Evolutionary conservation across 30 jellyfish, hydroid and myxozoan genomes (phyloP), one percentile per base, ranked within the genome.

Genomic region (Turritopsis rubra): DNA sequence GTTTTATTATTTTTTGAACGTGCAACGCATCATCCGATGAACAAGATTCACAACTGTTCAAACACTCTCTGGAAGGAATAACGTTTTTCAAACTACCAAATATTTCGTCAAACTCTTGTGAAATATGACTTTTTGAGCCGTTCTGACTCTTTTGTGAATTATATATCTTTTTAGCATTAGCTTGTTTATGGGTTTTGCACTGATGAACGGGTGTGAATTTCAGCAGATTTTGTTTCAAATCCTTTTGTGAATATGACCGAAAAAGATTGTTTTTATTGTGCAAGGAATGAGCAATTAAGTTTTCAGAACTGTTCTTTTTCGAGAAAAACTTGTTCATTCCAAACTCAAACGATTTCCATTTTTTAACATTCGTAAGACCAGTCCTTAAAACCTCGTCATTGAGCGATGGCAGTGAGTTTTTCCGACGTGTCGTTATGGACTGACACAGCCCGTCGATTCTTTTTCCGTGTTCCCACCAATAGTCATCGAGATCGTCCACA

Each of bases 401-500:
- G 9, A 68, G 19, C 0, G 21, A 68, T 68, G 77, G 77, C 30
- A 68, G 30, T 0, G 77, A 68, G 0, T 68, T 27, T 41, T 41
- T 41, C 30, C 77, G 28, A n/a, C 77, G 77, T 68, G 77, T 68
- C 77, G 30, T n/a, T 68, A 68, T 68, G 16, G 77, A 68, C 30
- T 9, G 77, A 1, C 31, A n/a, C 19, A 68, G 19, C 16, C 77
- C 77, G 77, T 68, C 77, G 28, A 68, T 68, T 68, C 77, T 68
- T 68, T 68, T 23, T 9, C 77, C 77, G 30, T 68, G 77, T 68
- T 68, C 77, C 77, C 77, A 68, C 77, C 77, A 68, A 27, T 68
- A 68, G 16, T 68, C 77, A 68, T 68, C 77, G 28, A 68, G 30
- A 68, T 68, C 31, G 13, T 41, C 13, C 9, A 41, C 13, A 19